Conservation (phyloP, 2,888 invertebrate species). For the Drosophila borborema region DNA sequence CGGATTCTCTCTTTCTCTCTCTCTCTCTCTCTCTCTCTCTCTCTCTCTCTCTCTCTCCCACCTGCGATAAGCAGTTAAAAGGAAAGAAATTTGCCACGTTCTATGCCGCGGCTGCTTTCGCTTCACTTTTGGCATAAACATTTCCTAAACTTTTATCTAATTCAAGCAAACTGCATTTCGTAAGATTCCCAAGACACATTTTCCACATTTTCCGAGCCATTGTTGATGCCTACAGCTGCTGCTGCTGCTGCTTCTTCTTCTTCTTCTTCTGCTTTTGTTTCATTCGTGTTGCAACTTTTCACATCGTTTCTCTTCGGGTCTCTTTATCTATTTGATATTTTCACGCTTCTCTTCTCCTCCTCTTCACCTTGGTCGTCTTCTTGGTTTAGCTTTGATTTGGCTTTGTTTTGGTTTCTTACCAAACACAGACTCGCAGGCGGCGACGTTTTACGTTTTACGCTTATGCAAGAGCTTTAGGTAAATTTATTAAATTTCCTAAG, state of each 20-base stretch:
- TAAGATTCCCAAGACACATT: conserved; percentile 39
- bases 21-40: not conserved
- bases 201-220: conserved; percentile 78
- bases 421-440: conserved; percentile 57
- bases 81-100: conserved; percentile 19
- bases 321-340: conserved; percentile 17
- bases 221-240: conserved; percentile 54
- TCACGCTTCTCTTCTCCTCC: conserved; percentile 25
- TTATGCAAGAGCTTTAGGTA: conserved; percentile 48
- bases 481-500: conserved; percentile 69
- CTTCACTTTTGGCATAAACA: conserved; percentile 72
- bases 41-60: not conserved
- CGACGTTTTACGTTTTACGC: conserved; percentile 39
- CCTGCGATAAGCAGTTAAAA: conserved; percentile 44
- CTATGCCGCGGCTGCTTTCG: conserved; percentile 10
- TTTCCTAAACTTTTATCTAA: conserved; percentile 80
- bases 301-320: conserved; percentile 67
- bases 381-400: conserved; percentile 50
- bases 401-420: conserved; percentile 36
- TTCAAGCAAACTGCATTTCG: conserved; percentile 68
- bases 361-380: conserved; percentile 1
- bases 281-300: conserved; percentile 73
- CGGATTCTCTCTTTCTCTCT: not conserved
- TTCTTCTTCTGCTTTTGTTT: conserved; percentile 61
- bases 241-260: conserved; percentile 30